Percentiles rank a stretch among this genome's conserved stretches.
phyloP scores from a whole-genome alignment of 2,113 vertebrate genomes.

The Ictalurus punctatus region DNA sequence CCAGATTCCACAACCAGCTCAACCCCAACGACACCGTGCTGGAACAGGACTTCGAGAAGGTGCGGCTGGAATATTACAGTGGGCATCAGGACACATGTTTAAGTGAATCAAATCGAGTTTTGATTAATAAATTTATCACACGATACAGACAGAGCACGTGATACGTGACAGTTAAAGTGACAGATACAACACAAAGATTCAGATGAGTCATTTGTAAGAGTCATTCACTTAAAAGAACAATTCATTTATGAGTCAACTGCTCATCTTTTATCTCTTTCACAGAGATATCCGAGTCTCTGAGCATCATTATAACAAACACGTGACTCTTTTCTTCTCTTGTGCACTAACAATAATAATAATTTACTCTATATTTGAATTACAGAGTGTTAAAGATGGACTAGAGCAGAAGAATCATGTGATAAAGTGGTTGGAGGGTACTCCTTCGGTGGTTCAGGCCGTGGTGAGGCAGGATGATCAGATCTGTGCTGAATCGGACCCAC shows the following conservation, averaged over 20 bases:
- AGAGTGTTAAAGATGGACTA: slow-evolving; percentile 72
- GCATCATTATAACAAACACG: neutral
- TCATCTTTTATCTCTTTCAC: neutral
- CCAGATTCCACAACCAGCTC: slow-evolving; percentile 89
- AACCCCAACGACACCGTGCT: slow-evolving; percentile 75
- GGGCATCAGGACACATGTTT: neutral
- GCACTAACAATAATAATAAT: neutral
- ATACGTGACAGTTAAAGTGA: neutral
- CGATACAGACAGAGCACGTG: too few species aligned
- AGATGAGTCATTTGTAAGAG: neutral
- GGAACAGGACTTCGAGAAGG: slow-evolving; percentile 76
- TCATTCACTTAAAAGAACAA: neutral
- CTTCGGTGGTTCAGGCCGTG: slow-evolving; percentile 74
- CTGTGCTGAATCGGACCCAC: slow-evolving; percentile 64
- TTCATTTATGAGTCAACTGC: neutral
- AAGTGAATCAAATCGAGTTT: neutral
- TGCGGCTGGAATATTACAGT: slow-evolving; percentile 30
- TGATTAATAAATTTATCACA: neutral
- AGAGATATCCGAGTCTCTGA: neutral
- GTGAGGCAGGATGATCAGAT: slow-evolving; percentile 59
- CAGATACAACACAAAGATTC: neutral
- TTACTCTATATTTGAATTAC: slow-evolving; percentile 16
- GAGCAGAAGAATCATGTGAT: slow-evolving; percentile 73
- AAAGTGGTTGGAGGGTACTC: slow-evolving; percentile 59
- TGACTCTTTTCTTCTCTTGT: neutral